phyloP scores from a whole-genome alignment of 2,113 vertebrate genomes.

The Heptranchias perlo region DNA sequence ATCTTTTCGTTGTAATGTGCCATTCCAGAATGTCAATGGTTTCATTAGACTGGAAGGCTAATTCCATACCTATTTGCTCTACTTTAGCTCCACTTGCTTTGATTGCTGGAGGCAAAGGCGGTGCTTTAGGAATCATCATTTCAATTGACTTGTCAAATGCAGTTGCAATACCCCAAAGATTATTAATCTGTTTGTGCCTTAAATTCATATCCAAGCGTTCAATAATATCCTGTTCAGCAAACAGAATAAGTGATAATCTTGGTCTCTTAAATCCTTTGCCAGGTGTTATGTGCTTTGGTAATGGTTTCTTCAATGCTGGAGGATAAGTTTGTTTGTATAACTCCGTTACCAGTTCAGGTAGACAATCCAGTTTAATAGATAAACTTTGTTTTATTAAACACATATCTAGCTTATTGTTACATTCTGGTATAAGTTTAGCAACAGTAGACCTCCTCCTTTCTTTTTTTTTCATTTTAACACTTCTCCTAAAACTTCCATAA shows the following conservation, averaged over 20 bases:
- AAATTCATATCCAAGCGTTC: slow-evolving; percentile 10
- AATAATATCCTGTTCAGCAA: slow-evolving; percentile 25
- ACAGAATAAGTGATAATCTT: slow-evolving; percentile 10
- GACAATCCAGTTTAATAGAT: background rate
- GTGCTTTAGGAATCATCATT: slow-evolving; percentile 28
- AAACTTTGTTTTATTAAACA: slow-evolving; percentile 13
- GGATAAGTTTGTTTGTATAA: background rate
- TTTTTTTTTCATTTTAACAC: background rate
- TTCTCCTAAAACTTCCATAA: background rate
- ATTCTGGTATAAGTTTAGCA: background rate
- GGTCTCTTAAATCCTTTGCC: slow-evolving; percentile 7
- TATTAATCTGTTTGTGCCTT: slow-evolving; percentile 18
- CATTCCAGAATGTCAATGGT: background rate
- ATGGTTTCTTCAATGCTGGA: background rate
- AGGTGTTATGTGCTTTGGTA: background rate
- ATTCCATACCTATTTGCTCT: background rate
- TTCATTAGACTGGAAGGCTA: background rate
- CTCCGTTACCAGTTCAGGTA: background rate
- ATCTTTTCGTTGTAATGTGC: background rate
- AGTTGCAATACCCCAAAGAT: slow-evolving; percentile 10
- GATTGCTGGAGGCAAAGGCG: slow-evolving; percentile 5
- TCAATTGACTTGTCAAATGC: background rate
- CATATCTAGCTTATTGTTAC: background rate
- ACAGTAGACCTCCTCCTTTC: background rate
- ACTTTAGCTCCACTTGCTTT: background rate